These are phyloP conservation scores for Diacarnus erythraeanus DNA, from an alignment of 37 sponge, comb jelly and placozoan genomes.

Conservation along the genomic window DNA sequence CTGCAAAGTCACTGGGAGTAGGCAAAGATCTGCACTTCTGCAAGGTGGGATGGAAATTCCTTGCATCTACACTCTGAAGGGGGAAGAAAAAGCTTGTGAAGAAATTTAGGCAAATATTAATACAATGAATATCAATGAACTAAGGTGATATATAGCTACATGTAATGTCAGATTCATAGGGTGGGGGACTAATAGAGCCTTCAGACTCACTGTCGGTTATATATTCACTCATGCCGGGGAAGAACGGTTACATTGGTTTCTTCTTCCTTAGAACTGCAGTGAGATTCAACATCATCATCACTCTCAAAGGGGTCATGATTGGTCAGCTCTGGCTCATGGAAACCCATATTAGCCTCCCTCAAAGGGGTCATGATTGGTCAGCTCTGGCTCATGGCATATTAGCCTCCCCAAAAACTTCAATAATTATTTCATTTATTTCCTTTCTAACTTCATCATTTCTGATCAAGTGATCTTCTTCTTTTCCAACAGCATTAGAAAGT, in stretches of 20 bases:
- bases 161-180: constrained; percentile 8
- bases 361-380: neutral
- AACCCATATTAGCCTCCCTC: neutral
- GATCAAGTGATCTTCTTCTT: constrained; percentile 2
- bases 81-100: constrained; percentile 11
- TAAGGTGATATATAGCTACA: neutral
- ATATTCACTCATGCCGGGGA: neutral
- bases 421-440: neutral
- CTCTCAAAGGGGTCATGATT: constrained; percentile 3
- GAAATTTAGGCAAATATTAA: neutral
- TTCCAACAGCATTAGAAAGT: constrained; percentile 31
- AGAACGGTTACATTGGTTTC: neutral
- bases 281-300: constrained; percentile 2
- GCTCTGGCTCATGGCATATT: neutral
- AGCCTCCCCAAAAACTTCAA: constrained; percentile 14
- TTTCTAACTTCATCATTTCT: neutral
- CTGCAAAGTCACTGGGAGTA: constrained; percentile 15
- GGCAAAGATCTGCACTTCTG: neutral
- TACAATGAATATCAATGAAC: neutral
- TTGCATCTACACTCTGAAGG: constrained; percentile 12
- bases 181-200: neutral
- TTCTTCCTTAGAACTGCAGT: neutral
- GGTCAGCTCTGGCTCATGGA: neutral
- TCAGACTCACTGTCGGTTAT: neutral
- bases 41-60: constrained; percentile 5